Percentiles rank a stretch among this genome's conserved stretches.
These are phyloP conservation scores for Prunella himalayana DNA, from an alignment of 2,113 vertebrate species.

Conservation along the genomic window DNA sequence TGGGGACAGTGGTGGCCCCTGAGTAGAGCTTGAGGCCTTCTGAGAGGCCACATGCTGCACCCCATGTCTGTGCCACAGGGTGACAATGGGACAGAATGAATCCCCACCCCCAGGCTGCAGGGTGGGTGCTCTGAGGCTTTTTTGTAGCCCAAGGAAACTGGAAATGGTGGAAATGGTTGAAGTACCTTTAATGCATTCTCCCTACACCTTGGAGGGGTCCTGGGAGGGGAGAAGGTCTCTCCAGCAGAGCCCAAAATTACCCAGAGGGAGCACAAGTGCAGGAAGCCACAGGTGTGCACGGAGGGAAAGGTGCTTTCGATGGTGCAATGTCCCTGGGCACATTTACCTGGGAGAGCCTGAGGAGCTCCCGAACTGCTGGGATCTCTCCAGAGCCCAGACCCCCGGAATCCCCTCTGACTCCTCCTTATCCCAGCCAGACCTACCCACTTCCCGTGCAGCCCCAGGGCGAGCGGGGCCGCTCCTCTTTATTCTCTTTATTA, in stretches of 20 bases:
- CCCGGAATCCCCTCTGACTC: not conserved
- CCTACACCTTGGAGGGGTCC: accelerated
- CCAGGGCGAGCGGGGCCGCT: not conserved
- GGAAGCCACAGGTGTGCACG: accelerated
- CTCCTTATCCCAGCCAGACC: not conserved
- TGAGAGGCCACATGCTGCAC: not conserved
- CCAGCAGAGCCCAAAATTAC: not conserved
- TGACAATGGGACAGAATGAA: accelerated
- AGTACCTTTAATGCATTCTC: not conserved
- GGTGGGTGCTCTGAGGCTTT: accelerated
- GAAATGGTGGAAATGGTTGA: not conserved
- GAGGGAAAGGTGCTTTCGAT: accelerated
- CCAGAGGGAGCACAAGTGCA: not conserved
- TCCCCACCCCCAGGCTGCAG: not conserved
- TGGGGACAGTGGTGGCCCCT: not conserved
- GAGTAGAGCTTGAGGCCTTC: not conserved
- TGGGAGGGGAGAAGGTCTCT: not conserved
- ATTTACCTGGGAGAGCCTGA: not conserved
- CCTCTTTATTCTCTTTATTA: conserved; percentile 51
- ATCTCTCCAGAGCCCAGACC: not conserved
- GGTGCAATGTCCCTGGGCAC: accelerated
- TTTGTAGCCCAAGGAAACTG: not conserved
- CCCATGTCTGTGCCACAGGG: accelerated
- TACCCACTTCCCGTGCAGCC: not conserved
- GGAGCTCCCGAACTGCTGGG: not conserved